These are phyloP conservation scores for Microtus montanus DNA, from an alignment of 2,113 vertebrate species.

Conservation along the genomic window DNA sequence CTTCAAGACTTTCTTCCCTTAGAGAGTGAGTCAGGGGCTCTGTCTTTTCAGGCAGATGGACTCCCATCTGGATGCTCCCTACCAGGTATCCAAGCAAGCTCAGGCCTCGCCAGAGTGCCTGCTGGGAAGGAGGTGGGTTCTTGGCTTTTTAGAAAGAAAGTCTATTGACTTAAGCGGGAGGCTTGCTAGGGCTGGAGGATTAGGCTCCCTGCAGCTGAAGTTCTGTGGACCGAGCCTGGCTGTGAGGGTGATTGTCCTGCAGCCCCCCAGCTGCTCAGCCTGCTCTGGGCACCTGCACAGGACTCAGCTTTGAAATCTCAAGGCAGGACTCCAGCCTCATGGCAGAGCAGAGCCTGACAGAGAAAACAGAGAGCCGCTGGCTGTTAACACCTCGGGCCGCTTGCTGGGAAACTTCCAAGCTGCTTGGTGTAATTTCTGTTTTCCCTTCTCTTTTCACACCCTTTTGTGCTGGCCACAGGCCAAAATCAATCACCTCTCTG, in stretches of 20 bases:
- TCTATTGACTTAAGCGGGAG: not conserved
- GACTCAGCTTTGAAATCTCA: not conserved
- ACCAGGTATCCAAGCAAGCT: not conserved
- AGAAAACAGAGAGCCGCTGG: not conserved
- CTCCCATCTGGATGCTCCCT: not conserved
- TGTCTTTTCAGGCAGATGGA: not conserved
- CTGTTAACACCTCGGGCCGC: not conserved
- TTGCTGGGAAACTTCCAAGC: not conserved
- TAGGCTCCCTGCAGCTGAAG: not conserved
- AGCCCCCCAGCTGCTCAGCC: not conserved
- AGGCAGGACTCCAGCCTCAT: not conserved
- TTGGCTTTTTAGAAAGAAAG: constrained; percentile 21
- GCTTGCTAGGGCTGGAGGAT: not conserved
- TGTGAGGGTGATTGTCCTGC: not conserved
- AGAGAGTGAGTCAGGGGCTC: not conserved
- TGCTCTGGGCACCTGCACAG: rapidly evolving
- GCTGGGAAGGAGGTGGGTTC: not conserved
- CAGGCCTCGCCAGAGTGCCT: not conserved
- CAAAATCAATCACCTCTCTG: not conserved
- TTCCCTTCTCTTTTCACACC: constrained; percentile 17
- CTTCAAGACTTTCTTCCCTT: not conserved
- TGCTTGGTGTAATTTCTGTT: not conserved
- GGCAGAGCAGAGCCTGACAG: not conserved
- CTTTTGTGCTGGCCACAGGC: not conserved
- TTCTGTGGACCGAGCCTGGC: not conserved